These are phyloP conservation scores for Psittacara wagleri DNA, from an alignment of 2,113 vertebrate genomes.

Conservation along the genomic window DNA sequence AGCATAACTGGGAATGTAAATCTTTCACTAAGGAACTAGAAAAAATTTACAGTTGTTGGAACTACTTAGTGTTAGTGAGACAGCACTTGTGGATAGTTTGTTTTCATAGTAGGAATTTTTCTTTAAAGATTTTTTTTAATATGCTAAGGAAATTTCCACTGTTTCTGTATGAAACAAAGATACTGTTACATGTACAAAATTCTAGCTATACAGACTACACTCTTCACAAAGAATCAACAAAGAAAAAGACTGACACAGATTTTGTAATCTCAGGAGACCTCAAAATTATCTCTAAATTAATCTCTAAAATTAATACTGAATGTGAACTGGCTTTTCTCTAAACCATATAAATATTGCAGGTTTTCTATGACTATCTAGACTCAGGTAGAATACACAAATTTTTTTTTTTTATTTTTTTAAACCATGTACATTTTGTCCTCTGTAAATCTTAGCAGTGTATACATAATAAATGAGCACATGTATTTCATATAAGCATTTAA, in stretches of 20 bases:
- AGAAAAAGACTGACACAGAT: not conserved
- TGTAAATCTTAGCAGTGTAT: not conserved
- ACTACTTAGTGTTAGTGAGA: slow-evolving; percentile 30
- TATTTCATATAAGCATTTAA: not conserved
- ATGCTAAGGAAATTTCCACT: not conserved
- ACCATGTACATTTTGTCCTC: not conserved
- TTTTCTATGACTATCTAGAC: not conserved
- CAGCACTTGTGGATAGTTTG: not conserved
- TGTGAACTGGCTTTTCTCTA: not conserved
- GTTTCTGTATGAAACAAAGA: not conserved
- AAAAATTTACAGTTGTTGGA: slow-evolving; percentile 44
- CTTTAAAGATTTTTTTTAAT: not conserved
- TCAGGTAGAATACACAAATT: not conserved
- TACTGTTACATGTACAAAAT: not conserved
- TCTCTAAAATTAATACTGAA: not conserved
- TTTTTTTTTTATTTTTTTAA: not conserved
- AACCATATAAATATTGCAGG: not conserved
- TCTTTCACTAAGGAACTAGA: not conserved
- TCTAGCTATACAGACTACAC: not conserved
- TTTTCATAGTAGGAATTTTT: not conserved
- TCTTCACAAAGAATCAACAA: not conserved
- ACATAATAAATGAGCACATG: not conserved
- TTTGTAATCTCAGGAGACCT: not conserved
- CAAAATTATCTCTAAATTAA: not conserved
- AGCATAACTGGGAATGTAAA: slow-evolving; percentile 33